Conservation (phyloP, 1,140 invertebrate species). For the Temnothorax longispinosus region DNA sequence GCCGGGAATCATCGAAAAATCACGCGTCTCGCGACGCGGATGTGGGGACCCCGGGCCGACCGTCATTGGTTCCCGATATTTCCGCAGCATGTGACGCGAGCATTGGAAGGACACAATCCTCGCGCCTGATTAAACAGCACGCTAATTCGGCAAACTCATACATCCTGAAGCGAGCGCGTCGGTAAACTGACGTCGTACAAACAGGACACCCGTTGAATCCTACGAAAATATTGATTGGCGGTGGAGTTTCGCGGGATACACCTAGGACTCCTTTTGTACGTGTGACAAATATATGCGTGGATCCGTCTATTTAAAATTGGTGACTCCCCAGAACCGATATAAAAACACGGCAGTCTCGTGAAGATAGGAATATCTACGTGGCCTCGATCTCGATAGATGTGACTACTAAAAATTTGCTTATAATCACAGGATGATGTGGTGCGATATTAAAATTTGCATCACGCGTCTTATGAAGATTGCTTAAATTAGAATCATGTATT, state of each 20-base stretch:
- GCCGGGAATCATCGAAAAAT: conserved; percentile 74
- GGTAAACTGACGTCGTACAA: conserved; percentile 78
- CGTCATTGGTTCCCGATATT: conserved; percentile 70
- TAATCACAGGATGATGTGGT: neutral
- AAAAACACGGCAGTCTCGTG: neutral
- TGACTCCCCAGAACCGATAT: neutral
- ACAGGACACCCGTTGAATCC: conserved; percentile 76
- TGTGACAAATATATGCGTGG: conserved; percentile 69
- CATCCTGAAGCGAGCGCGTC: conserved; percentile 78
- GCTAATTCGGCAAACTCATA: conserved; percentile 82
- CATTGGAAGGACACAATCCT: conserved; percentile 79
- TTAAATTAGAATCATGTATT: neutral
- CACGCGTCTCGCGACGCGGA: conserved; percentile 68
- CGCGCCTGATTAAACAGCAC: conserved; percentile 80
- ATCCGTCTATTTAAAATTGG: conserved; percentile 62
- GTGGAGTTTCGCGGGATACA: conserved; percentile 71
- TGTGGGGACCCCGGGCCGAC: conserved; percentile 16
- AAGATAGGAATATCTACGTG: neutral
- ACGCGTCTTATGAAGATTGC: neutral
- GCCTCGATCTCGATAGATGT: neutral
- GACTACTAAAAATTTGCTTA: neutral
- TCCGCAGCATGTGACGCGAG: conserved; percentile 62
- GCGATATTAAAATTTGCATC: neutral
- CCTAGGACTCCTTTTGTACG: conserved; percentile 71
- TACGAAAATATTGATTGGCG: conserved; percentile 78